A percentile compares a stretch with the other conserved stretches of the same genome.
These are phyloP conservation scores for Drosophila greeni DNA, from an alignment of 2,888 invertebrate species.

Conservation along the genomic window DNA sequence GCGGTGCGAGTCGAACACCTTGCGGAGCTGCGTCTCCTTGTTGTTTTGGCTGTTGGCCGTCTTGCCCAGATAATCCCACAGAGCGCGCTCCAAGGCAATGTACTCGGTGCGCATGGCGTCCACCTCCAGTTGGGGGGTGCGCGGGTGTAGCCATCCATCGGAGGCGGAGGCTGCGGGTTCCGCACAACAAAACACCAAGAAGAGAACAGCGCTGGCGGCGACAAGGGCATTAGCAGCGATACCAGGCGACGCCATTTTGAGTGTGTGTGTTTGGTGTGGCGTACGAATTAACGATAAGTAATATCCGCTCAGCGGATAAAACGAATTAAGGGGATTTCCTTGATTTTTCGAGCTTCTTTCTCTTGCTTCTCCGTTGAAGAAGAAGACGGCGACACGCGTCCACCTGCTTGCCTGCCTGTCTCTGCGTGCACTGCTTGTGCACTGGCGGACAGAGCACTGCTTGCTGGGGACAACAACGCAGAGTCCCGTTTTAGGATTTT, in stretches of 20 bases:
- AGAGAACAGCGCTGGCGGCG: constrained; percentile 1
- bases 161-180: not conserved
- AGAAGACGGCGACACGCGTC: constrained; percentile 3
- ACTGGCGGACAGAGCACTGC: constrained; percentile 9
- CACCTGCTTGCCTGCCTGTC: constrained; percentile 3
- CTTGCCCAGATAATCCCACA: constrained; percentile 75
- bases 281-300: constrained; percentile 13
- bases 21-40: constrained; percentile 70
- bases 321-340: constrained; percentile 6
- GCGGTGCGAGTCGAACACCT: constrained; percentile 76
- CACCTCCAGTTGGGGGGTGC: constrained; percentile 76
- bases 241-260: constrained; percentile 20
- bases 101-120: constrained; percentile 83
- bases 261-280: not conserved
- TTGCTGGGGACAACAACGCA: constrained; percentile 1
- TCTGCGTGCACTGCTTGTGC: constrained; percentile 6
- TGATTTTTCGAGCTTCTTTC: not conserved
- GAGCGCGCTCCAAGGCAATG: constrained; percentile 80
- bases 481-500: constrained; percentile 8
- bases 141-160: constrained; percentile 16
- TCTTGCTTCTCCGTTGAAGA: not conserved
- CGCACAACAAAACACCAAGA: constrained; percentile 9
- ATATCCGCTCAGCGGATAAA: constrained; percentile 19
- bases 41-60: constrained; percentile 60
- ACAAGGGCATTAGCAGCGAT: constrained; percentile 14